These are phyloP conservation scores for Copidosoma floridanum DNA, from an alignment of 1,140 invertebrate genomes.

Conservation along the genomic window DNA sequence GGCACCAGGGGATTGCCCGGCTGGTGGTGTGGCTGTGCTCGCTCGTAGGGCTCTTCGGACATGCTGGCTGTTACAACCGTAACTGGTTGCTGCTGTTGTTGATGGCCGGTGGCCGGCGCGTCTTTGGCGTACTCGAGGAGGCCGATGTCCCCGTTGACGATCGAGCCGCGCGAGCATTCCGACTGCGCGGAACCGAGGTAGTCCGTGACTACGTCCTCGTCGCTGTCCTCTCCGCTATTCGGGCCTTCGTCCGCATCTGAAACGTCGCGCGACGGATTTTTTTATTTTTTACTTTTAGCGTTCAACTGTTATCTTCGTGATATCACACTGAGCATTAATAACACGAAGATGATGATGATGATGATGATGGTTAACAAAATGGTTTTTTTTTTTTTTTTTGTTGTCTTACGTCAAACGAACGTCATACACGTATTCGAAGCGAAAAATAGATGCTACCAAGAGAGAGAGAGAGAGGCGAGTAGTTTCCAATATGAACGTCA, in stretches of 20 bases:
- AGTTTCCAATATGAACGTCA: too few relatives aligned
- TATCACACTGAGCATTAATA: too few relatives aligned
- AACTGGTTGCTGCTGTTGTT: conserved; percentile 6
- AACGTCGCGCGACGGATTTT: neutral
- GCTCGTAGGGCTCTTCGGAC: conserved; percentile 42
- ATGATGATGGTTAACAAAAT: too few relatives aligned
- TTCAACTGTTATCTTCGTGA: neutral
- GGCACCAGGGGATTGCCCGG: conserved; percentile 64
- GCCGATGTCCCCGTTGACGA: conserved; percentile 12
- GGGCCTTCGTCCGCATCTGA: conserved; percentile 59
- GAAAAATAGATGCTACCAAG: too few relatives aligned
- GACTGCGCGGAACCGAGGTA: conserved; percentile 48
- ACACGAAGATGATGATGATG: too few relatives aligned
- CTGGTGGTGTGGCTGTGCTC: conserved; percentile 32
- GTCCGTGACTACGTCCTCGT: conserved; percentile 69
- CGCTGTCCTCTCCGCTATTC: conserved; percentile 65
- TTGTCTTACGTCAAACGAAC: too few relatives aligned
- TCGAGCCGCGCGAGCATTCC: conserved; percentile 8
- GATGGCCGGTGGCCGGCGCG: conserved; percentile 20
- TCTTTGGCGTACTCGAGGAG: neutral
- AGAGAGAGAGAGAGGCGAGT: too few relatives aligned
- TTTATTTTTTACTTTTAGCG: neutral
- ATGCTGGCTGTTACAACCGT: conserved; percentile 40
- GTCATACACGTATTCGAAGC: too few relatives aligned
- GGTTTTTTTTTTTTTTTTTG: too few relatives aligned